Conservation (phyloP, 2,797 vertebrate species). For the Sphaeramia orbicularis region DNA sequence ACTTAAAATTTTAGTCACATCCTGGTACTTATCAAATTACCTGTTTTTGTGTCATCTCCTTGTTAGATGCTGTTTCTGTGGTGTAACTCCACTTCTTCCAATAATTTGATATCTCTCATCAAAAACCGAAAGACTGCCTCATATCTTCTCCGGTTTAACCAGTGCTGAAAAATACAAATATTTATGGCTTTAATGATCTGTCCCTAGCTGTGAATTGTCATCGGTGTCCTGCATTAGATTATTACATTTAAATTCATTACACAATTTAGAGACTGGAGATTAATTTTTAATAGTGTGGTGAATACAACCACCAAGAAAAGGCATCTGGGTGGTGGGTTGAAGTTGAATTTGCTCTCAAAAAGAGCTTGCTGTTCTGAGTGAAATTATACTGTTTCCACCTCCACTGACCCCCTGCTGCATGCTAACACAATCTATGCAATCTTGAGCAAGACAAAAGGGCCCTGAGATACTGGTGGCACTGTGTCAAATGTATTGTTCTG, state of each 20-base stretch:
- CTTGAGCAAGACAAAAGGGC: conserved; percentile 69
- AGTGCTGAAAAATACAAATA: conserved; percentile 15
- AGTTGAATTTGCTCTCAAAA: conserved; percentile 68
- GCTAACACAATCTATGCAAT: conserved; percentile 70
- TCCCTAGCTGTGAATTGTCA: conserved; percentile 12
- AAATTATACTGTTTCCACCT: conserved; percentile 72
- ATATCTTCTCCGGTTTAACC: conserved; percentile 10
- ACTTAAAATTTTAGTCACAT: conserved; percentile 53
- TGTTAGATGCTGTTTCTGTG: conserved; percentile 49
- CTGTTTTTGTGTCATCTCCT: conserved; percentile 55
- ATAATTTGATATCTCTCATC: conserved; percentile 47
- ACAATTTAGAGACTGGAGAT: conserved; percentile 1
- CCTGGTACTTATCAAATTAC: conserved; percentile 35
- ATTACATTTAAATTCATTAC: conserved; percentile 15
- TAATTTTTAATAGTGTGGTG: conserved; percentile 34
- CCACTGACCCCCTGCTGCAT: conserved; percentile 72
- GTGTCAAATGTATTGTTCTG: conserved; percentile 51
- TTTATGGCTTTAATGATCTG: conserved; percentile 21
- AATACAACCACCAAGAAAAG: conserved; percentile 46
- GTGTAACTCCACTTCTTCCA: conserved; percentile 40
- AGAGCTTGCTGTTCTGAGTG: conserved; percentile 70
- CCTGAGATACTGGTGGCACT: conserved; percentile 63
- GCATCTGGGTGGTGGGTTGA: conserved; percentile 64
- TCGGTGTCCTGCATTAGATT: conserved; percentile 25
- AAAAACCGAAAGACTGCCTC: conserved; percentile 22